phyloP scores from a whole-genome alignment of 1,140 invertebrate genomes.

The Spodoptera frugiperda region DNA sequence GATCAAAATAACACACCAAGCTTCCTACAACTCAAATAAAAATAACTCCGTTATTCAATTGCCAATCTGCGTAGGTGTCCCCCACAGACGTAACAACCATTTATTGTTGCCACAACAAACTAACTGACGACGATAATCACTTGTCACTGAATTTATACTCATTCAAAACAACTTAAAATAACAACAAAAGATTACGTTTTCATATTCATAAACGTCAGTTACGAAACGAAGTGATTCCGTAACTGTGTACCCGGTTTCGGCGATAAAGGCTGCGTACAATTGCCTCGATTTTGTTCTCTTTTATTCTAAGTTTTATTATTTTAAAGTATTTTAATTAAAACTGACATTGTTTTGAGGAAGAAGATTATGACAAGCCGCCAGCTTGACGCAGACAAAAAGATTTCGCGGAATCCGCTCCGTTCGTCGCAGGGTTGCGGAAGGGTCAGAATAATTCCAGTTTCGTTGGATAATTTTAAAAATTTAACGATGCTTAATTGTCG shows the following conservation, averaged over 20 bases:
- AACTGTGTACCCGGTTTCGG: conserved; percentile 58
- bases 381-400: conserved; percentile 73
- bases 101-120: conserved; percentile 36
- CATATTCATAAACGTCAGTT: conserved; percentile 72
- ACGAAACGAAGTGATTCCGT: conserved; percentile 65
- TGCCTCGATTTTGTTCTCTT: conserved; percentile 63
- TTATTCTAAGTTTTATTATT: conserved; percentile 71
- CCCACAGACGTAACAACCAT: conserved; percentile 3
- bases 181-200: conserved; percentile 63
- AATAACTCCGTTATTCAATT: conserved; percentile 28
- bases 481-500: conserved; percentile 66
- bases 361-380: conserved; percentile 71
- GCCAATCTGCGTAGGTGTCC: conserved; percentile 24
- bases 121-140: conserved; percentile 21
- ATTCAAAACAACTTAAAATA: conserved; percentile 61
- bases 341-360: conserved; percentile 67
- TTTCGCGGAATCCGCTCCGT: conserved; percentile 67
- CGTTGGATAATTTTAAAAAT: conserved; percentile 58
- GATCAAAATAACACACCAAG: conserved; percentile 18
- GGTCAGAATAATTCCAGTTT: conserved; percentile 62
- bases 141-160: conserved; percentile 48
- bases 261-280: conserved; percentile 68
- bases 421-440: conserved; percentile 59
- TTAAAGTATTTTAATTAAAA: conserved; percentile 76
- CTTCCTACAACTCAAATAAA: conserved; percentile 20